phyloP scores from a whole-genome alignment of 2,888 invertebrate genomes.

The Nephrocerus scutellatus region DNA sequence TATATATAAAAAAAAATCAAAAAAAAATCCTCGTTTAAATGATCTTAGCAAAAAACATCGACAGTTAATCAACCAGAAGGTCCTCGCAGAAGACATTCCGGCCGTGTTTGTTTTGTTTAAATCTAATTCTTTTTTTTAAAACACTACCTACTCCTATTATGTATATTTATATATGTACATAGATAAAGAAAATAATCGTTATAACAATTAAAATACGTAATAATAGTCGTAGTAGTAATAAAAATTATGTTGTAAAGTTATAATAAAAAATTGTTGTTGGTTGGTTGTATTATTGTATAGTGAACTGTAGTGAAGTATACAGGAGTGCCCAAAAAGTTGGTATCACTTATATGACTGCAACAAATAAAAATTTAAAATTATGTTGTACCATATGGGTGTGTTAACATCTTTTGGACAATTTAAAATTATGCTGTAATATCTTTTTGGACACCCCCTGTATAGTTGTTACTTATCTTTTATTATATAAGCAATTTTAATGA shows the following conservation, averaged over 20 bases:
- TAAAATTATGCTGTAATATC: background rate
- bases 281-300: background rate
- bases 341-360: constrained; percentile 3
- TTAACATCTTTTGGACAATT: constrained; percentile 5
- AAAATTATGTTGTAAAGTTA: background rate
- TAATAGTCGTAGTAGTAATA: constrained; percentile 10
- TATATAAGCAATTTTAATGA: too few species aligned
- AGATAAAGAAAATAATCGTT: background rate
- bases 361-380: constrained; percentile 2
- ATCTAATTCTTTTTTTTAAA: constrained; percentile 2
- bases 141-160: constrained; percentile 15
- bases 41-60: constrained; percentile 42
- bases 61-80: constrained; percentile 42
- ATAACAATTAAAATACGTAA: constrained; percentile 8
- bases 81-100: background rate
- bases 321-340: too few species aligned
- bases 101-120: background rate
- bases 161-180: constrained; percentile 1
- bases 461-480: constrained; percentile 6
- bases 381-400: background rate
- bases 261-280: constrained; percentile 4
- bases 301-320: too few species aligned
- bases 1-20: too few species aligned
- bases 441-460: background rate
- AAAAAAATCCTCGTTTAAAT: too few species aligned